These are phyloP conservation scores for Brachionus calyciflorus DNA, from an alignment of 1,140 invertebrate species.

Conservation along the genomic window DNA sequence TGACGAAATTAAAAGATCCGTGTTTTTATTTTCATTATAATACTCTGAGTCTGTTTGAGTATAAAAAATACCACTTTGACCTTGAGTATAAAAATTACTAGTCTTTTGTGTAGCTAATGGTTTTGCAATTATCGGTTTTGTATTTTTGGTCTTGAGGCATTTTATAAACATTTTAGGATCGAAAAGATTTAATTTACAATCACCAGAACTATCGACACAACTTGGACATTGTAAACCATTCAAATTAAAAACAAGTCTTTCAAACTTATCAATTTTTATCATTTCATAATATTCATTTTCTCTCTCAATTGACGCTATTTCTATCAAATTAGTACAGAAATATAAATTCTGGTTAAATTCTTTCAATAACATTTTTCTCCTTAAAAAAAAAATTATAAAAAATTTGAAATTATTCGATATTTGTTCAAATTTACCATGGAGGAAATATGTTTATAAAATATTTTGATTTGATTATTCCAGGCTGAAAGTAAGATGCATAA, in stretches of 20 bases:
- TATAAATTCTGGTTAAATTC: neutral
- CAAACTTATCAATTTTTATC: neutral
- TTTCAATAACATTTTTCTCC: constrained; percentile 9
- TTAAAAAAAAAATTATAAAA: neutral
- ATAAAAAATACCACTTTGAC: neutral
- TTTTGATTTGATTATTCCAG: neutral
- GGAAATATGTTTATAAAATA: neutral
- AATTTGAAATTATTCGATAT: neutral
- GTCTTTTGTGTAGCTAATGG: neutral
- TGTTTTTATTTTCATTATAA: neutral
- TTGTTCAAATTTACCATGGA: constrained; percentile 1
- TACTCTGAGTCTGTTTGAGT: constrained; percentile 19
- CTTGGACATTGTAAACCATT: neutral
- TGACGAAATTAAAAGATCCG: neutral
- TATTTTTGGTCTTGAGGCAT: neutral
- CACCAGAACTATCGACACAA: neutral
- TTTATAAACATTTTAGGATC: neutral
- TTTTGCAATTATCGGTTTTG: neutral
- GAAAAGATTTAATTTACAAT: neutral
- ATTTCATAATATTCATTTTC: neutral
- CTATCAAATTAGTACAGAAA: constrained; percentile 27
- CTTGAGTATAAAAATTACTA: neutral
- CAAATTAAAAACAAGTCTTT: neutral
- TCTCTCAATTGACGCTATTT: neutral
- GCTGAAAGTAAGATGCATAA: neutral